These are phyloP conservation scores for Catagonus wagneri DNA, from an alignment of 2,113 vertebrate species.

Conservation along the genomic window DNA sequence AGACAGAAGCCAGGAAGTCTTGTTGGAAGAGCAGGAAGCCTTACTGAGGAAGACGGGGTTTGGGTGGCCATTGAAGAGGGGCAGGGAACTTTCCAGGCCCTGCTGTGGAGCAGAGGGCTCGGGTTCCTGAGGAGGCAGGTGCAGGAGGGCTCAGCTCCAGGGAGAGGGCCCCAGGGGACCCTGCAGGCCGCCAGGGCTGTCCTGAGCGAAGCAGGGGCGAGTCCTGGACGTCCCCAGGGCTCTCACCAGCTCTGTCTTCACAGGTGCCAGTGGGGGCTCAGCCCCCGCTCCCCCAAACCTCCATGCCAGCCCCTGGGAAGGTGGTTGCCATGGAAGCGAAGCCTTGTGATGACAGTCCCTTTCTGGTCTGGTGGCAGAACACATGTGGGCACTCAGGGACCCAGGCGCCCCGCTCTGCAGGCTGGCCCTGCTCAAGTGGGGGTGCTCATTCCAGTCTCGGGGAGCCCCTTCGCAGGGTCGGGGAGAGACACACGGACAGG, in stretches of 20 bases:
- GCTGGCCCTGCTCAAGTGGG: background rate
- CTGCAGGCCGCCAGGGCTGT: background rate
- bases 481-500: background rate
- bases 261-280: background rate
- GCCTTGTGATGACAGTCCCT: background rate
- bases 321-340: background rate
- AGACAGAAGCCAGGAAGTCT: background rate
- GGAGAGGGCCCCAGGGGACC: too few species aligned
- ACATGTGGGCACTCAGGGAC: background rate
- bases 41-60: background rate
- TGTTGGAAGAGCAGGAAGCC: background rate
- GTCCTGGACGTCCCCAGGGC: too few species aligned
- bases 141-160: background rate
- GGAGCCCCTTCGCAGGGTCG: background rate
- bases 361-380: background rate
- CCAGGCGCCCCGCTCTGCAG: background rate
- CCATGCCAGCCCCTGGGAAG: background rate
- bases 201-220: background rate
- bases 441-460: fast-evolving
- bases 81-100: background rate
- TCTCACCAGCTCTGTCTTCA: background rate
- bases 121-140: background rate
- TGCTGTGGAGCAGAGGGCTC: background rate
- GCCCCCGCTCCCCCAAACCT: background rate
- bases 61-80: background rate